Evolutionary conservation across 2,113 vertebrate genomes (phyloP).

Genomic region (Poecilia latipinna): DNA sequence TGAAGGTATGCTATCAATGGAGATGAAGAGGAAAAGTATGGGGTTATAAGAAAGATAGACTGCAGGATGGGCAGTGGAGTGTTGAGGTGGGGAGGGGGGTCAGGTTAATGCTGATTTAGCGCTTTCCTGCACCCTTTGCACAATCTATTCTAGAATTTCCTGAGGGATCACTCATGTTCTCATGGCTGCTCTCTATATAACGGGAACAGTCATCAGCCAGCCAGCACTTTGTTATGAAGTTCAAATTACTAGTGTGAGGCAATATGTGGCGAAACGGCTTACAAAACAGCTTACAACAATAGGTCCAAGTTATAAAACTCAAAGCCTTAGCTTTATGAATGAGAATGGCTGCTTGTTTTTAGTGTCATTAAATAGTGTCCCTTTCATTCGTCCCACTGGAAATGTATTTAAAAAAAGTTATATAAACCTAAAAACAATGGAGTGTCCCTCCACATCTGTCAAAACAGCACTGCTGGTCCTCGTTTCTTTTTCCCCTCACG

Average conservation of each 20-base stretch:
- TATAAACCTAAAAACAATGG: slow-evolving; percentile 5
- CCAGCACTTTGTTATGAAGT: slow-evolving; percentile 43
- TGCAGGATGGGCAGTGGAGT: neutral
- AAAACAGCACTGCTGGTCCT: slow-evolving; percentile 27
- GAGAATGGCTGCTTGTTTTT: slow-evolving; percentile 5
- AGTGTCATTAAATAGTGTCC: slow-evolving; percentile 18
- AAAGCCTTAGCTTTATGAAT: slow-evolving; percentile 8
- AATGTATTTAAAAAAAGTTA: slow-evolving; percentile 2
- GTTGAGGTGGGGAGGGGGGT: neutral
- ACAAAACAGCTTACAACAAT: slow-evolving; percentile 30
- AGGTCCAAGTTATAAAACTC: slow-evolving; percentile 16
- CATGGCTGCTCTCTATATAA: slow-evolving; percentile 63
- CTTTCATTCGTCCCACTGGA: slow-evolving; percentile 24
- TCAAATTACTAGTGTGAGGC: slow-evolving; percentile 51
- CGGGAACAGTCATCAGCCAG: slow-evolving; percentile 44
- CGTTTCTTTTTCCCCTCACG: slow-evolving; percentile 3
- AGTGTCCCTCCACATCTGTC: slow-evolving; percentile 33
- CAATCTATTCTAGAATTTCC: slow-evolving; percentile 69
- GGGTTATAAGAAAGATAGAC: slow-evolving; percentile 45
- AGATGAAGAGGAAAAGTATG: slow-evolving; percentile 28
- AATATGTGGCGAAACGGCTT: slow-evolving; percentile 14
- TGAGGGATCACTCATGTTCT: slow-evolving; percentile 58
- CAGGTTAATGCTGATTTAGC: slow-evolving; percentile 69
- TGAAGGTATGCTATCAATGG: slow-evolving; percentile 32
- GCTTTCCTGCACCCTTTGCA: slow-evolving; percentile 50